Conservation (phyloP, 2,113 vertebrate species). For the Vidua macroura region DNA sequence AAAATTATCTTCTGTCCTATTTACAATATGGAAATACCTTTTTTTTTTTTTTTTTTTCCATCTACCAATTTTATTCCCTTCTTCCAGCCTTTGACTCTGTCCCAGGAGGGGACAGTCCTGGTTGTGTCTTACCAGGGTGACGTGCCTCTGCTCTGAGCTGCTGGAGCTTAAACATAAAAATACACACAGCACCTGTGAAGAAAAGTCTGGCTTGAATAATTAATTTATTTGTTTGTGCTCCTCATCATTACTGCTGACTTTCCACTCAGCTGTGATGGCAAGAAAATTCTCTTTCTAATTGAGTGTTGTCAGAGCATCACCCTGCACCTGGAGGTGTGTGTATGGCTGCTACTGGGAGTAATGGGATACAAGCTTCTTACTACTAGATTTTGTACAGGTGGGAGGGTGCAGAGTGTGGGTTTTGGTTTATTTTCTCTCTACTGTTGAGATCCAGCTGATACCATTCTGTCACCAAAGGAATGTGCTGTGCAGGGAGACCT, state of each 20-base stretch:
- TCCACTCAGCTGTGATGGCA: background rate
- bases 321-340: background rate
- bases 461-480: background rate
- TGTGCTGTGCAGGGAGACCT: background rate
- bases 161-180: background rate
- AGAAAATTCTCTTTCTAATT: background rate
- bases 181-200: background rate
- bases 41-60: background rate
- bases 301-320: background rate
- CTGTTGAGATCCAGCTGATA: background rate
- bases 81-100: background rate
- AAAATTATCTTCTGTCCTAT: background rate
- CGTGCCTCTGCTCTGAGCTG: background rate
- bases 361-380: background rate
- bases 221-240: background rate
- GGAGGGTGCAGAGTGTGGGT: background rate
- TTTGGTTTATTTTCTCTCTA: fast-evolving
- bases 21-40: background rate
- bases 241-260: background rate
- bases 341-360: background rate
- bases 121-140: background rate
- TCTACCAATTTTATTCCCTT: background rate
- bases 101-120: background rate
- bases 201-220: constrained; percentile 13
- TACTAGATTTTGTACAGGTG: background rate